A percentile compares a stretch with the other conserved stretches of the same genome.
These are phyloP conservation scores for Clusia tigrina DNA, from an alignment of 2,888 invertebrate genomes.

Conservation along the genomic window DNA sequence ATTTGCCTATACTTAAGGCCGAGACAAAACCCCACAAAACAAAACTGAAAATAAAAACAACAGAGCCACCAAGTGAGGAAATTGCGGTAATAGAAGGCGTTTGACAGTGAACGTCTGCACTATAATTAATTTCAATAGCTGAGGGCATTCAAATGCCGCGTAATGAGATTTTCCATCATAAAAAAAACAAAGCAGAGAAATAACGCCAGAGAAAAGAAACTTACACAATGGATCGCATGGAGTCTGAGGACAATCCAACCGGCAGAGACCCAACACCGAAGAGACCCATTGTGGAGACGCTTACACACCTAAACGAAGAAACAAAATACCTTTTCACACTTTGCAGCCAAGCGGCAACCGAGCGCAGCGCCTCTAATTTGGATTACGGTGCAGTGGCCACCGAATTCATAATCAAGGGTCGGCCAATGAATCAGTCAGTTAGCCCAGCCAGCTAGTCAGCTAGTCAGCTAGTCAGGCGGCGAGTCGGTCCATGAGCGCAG, in stretches of 20 bases:
- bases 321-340: slow-evolving; percentile 50
- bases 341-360: slow-evolving; percentile 32
- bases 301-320: not conserved
- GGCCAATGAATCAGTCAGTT: slow-evolving; percentile 8
- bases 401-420: not conserved
- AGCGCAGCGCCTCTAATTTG: not conserved
- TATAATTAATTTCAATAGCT: slow-evolving; percentile 56
- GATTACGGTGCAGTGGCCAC: not conserved
- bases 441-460: not conserved
- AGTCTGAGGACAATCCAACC: not conserved
- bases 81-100: no score
- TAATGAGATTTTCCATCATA: slow-evolving; percentile 47
- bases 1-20: not conserved
- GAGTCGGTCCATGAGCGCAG: not conserved
- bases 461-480: not conserved
- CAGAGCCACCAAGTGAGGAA: no score
- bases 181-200: no score
- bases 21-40: not conserved
- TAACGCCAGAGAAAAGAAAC: not conserved
- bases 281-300: no score
- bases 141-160: slow-evolving; percentile 44
- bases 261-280: no score
- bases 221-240: not conserved
- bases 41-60: not conserved
- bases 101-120: slow-evolving; percentile 45